These are phyloP conservation scores for Bujurquina vittata DNA, from an alignment of 2,113 vertebrate genomes.

Conservation along the genomic window DNA sequence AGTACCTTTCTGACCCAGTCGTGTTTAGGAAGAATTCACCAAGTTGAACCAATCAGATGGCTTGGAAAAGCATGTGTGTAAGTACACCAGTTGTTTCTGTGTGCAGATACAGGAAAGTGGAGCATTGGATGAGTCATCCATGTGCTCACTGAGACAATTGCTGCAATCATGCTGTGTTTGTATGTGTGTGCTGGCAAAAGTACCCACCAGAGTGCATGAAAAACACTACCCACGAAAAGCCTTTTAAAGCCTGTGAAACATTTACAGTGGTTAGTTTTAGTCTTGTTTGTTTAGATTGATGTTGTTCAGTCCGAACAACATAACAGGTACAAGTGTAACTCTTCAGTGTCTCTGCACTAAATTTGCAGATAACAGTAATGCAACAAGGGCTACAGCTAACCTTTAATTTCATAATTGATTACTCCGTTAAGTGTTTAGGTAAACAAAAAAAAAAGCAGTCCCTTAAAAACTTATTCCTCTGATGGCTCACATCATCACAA, in stretches of 20 bases:
- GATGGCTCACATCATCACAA: no score
- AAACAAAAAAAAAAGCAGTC: no score
- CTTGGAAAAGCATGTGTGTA: not conserved
- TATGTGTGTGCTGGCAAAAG: not conserved
- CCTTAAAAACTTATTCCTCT: no score
- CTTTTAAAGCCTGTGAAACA: not conserved
- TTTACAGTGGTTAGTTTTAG: not conserved
- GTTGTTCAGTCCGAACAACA: not conserved
- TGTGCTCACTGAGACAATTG: not conserved
- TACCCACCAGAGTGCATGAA: rapidly evolving
- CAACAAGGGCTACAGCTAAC: no score
- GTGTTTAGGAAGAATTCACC: not conserved
- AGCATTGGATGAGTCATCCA: slow-evolving; percentile 1
- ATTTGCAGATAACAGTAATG: no score
- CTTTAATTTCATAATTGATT: no score
- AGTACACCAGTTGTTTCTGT: not conserved
- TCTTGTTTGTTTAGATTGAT: not conserved
- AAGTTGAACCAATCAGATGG: not conserved
- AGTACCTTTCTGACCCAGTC: no score
- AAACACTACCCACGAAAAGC: not conserved
- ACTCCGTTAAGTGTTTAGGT: no score
- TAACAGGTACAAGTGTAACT: not conserved
- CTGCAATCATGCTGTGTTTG: not conserved
- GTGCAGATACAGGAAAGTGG: not conserved
- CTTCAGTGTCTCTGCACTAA: no score